Evolutionary conservation across 2,113 vertebrate genomes (phyloP).

Genomic region (Ciconia maguari): DNA sequence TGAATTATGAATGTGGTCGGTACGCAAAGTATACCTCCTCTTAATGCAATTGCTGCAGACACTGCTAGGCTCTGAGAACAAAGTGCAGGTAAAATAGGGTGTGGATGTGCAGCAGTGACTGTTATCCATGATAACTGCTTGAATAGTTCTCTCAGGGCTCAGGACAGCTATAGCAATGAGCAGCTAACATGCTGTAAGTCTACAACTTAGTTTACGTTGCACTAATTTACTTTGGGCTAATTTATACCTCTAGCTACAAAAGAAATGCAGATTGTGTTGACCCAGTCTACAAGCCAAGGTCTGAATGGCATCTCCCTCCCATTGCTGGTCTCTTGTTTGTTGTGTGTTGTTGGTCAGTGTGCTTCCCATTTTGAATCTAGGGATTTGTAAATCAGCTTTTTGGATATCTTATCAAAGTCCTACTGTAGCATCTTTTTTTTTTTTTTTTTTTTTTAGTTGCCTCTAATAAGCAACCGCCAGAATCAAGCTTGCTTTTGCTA

Average conservation of each 20-base stretch:
- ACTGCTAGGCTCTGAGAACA: not conserved
- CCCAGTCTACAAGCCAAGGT: not conserved
- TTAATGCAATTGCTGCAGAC: not conserved
- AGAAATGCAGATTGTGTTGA: not conserved
- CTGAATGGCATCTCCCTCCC: not conserved
- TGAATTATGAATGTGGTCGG: not conserved
- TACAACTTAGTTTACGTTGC: not conserved
- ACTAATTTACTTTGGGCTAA: not conserved
- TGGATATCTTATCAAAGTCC: not conserved
- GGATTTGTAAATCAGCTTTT: rapidly evolving
- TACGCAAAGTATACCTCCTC: not conserved
- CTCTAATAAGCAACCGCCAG: not conserved
- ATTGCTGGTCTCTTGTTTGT: not conserved
- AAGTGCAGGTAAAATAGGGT: not conserved
- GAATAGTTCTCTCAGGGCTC: not conserved
- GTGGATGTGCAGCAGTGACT: not conserved
- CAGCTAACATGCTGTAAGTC: not conserved
- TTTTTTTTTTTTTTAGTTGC: not conserved
- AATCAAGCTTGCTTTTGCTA: rapidly evolving
- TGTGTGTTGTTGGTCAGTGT: not conserved
- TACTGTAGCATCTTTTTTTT: not conserved
- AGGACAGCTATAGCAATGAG: not conserved
- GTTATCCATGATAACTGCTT: not conserved
- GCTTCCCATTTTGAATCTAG: not conserved
- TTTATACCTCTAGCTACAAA: not conserved